Evolutionary conservation across 2,113 vertebrate species (phyloP).

Genomic region (Elanoides forficatus): DNA sequence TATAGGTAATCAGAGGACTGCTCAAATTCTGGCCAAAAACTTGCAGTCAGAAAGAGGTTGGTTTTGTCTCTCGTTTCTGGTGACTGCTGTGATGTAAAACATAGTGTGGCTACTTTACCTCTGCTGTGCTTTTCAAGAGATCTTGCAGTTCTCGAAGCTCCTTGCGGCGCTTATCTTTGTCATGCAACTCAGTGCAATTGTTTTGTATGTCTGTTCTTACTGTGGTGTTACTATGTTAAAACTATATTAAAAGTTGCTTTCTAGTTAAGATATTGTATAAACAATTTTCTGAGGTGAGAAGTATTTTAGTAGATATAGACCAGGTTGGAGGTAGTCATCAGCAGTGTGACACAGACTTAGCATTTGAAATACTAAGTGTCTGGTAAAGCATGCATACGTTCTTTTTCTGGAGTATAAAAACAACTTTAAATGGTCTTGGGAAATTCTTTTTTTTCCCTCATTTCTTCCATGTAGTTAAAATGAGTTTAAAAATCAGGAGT

Average conservation of each 20-base stretch:
- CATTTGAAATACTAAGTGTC: background rate
- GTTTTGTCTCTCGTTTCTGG: background rate
- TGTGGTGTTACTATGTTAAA: background rate
- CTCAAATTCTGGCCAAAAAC: constrained; percentile 98
- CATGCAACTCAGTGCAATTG: too few relatives aligned
- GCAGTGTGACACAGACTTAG: background rate
- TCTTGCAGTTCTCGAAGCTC: background rate
- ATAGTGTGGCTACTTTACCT: accelerated
- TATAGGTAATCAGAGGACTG: constrained; percentile 91
- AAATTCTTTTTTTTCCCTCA: background rate
- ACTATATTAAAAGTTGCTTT: background rate
- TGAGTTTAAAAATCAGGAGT: background rate
- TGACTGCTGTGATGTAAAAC: background rate
- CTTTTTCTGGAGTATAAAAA: background rate
- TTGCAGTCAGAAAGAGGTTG: constrained; percentile 97
- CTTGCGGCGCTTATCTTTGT: background rate
- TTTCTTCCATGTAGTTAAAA: background rate
- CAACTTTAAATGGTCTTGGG: background rate
- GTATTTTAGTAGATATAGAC: background rate
- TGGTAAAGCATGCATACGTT: background rate
- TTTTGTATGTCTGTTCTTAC: background rate
- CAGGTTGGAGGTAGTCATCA: background rate
- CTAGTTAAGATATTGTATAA: background rate
- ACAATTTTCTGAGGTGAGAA: background rate
- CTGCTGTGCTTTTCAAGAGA: background rate